These are phyloP conservation scores for Panurus biarmicus DNA, from an alignment of 2,113 vertebrate genomes.

Conservation along the genomic window DNA sequence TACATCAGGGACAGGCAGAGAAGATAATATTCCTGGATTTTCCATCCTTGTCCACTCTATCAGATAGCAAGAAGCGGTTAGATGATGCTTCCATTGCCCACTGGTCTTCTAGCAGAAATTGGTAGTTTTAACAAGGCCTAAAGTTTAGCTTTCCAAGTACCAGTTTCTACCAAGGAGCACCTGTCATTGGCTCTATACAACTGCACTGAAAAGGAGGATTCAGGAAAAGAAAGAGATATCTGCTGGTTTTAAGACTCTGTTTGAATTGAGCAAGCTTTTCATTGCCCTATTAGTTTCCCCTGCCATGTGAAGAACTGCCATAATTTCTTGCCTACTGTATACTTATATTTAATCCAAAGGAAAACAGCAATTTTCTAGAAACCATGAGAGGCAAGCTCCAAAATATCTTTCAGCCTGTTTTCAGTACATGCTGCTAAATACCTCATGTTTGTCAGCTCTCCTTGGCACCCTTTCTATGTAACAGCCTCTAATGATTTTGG, in stretches of 20 bases:
- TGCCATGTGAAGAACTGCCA: background rate
- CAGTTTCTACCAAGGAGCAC: background rate
- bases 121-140: background rate
- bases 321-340: background rate
- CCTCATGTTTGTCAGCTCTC: constrained; percentile 27
- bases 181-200: background rate
- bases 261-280: background rate
- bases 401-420: constrained; percentile 23
- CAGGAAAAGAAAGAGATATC: background rate
- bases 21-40: background rate
- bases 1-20: background rate
- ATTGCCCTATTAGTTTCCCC: background rate
- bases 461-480: background rate
- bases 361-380: background rate
- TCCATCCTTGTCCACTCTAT: background rate
- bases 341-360: background rate
- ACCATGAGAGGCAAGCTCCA: background rate
- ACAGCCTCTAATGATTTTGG: constrained; percentile 15
- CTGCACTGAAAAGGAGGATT: constrained; percentile 13
- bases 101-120: background rate
- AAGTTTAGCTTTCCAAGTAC: background rate
- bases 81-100: background rate
- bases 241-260: background rate
- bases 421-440: background rate
- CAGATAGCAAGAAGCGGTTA: background rate